Evolutionary conservation across 2,113 vertebrate genomes (phyloP).

Genomic region (Oostethus manadensis): DNA sequence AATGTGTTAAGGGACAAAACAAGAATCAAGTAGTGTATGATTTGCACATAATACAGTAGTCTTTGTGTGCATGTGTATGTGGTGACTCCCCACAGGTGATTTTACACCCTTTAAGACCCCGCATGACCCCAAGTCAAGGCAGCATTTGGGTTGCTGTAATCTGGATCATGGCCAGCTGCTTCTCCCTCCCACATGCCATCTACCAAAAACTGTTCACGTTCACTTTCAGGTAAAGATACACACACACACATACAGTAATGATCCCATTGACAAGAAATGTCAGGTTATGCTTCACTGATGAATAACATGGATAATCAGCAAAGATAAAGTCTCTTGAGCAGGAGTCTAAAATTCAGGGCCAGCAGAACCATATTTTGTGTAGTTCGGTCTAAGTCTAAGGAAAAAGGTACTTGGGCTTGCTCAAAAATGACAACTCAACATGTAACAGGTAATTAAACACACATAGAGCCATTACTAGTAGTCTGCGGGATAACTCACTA

Average conservation of each 20-base stretch:
- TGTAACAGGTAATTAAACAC: too few relatives aligned
- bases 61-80: not conserved
- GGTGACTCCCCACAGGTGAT: slow-evolving; percentile 74
- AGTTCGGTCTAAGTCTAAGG: too few relatives aligned
- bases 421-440: too few relatives aligned
- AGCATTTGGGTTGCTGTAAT: slow-evolving; percentile 77
- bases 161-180: slow-evolving; percentile 88
- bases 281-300: not conserved
- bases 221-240: slow-evolving; percentile 57
- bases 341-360: not conserved
- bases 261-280: not conserved
- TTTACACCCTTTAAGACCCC: slow-evolving; percentile 84
- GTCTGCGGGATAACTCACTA: too few relatives aligned
- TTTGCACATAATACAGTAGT: not conserved
- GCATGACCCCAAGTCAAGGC: slow-evolving; percentile 79
- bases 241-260: not conserved
- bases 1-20: too few relatives aligned
- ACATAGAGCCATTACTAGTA: too few relatives aligned
- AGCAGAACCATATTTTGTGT: too few relatives aligned
- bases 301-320: too few relatives aligned
- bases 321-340: too few relatives aligned
- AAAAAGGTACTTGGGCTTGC: too few relatives aligned
- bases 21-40: not conserved
- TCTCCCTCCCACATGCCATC: slow-evolving; percentile 92
- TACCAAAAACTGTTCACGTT: slow-evolving; percentile 91